A percentile compares a stretch with the other conserved stretches of the same genome.
phyloP scores from a whole-genome alignment of 2,888 invertebrate species.

The Xestia sexstrigata region DNA sequence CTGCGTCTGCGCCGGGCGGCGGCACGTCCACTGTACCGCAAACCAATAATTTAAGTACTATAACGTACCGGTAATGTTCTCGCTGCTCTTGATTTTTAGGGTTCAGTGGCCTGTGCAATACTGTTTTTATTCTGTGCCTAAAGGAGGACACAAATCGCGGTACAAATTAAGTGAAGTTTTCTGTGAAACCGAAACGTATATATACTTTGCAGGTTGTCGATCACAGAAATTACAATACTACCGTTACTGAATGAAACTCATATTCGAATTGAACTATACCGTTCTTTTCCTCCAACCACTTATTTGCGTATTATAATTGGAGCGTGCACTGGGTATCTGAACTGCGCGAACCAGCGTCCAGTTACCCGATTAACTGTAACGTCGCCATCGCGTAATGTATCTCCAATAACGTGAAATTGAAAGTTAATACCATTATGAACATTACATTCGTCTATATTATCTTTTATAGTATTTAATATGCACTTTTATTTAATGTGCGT shows the following conservation, averaged over 20 bases:
- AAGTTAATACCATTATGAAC: conserved; percentile 39
- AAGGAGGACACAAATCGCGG: conserved; percentile 21
- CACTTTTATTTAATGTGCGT: conserved; percentile 10
- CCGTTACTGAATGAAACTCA: conserved; percentile 13
- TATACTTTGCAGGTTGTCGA: conserved; percentile 20
- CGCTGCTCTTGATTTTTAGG: conserved; percentile 74
- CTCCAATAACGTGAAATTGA: conserved; percentile 32
- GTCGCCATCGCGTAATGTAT: conserved; percentile 21
- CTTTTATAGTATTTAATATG: conserved; percentile 19
- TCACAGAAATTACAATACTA: conserved; percentile 11
- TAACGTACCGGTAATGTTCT: conserved; percentile 77
- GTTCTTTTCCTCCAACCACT: conserved; percentile 18
- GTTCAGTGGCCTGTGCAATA: conserved; percentile 65
- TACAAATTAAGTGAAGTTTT: conserved; percentile 24
- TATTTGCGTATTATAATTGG: conserved; percentile 67
- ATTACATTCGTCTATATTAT: conserved; percentile 23
- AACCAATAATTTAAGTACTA: conserved; percentile 78
- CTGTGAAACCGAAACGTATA: conserved; percentile 10
- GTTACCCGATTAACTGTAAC: conserved; percentile 60
- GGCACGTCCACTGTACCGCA: conserved; percentile 74
- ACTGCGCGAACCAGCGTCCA: conserved; percentile 45
- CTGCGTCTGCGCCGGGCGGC: conserved; percentile 64
- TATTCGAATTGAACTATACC: conserved; percentile 10
- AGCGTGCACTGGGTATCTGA: conserved; percentile 60
- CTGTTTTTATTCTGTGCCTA: conserved; percentile 62